These are phyloP conservation scores for Cryptomyrus ogoouensis DNA, from an alignment of 2,113 vertebrate species.

Conservation along the genomic window DNA sequence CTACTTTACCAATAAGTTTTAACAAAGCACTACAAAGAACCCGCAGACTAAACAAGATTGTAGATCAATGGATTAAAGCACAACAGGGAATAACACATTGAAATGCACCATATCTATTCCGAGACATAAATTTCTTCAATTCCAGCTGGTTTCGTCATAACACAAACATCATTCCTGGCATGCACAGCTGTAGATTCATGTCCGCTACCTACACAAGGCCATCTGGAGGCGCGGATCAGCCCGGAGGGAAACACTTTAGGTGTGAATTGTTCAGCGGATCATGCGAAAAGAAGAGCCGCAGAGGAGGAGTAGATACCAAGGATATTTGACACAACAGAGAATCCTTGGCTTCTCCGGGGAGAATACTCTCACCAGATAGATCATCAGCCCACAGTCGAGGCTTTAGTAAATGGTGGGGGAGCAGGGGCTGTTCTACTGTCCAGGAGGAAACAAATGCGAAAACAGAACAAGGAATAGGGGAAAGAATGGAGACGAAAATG, in stretches of 20 bases:
- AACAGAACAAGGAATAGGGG: not conserved
- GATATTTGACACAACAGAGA: constrained; percentile 32
- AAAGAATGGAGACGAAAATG: not conserved
- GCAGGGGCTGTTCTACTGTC: not conserved
- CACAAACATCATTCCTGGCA: not conserved
- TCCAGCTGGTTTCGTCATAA: not conserved
- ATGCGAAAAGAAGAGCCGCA: not conserved
- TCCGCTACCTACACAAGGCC: not conserved
- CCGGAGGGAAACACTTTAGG: not conserved
- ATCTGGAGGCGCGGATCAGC: not conserved
- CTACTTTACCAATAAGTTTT: not conserved
- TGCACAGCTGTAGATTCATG: not conserved
- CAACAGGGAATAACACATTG: not conserved
- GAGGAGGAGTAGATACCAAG: constrained; percentile 7
- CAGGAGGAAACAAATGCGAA: not conserved
- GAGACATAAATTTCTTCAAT: not conserved
- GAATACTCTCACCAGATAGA: constrained; percentile 9
- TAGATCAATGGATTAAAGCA: not conserved
- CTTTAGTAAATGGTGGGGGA: not conserved
- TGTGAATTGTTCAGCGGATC: not conserved
- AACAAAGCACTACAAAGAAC: not conserved
- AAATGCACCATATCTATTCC: not conserved
- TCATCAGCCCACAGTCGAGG: constrained; percentile 3
- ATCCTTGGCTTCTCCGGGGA: constrained; percentile 25
- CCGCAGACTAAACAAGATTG: not conserved